Conservation (phyloP, 2,888 invertebrate genomes). For the Ormia ochracea region DNA sequence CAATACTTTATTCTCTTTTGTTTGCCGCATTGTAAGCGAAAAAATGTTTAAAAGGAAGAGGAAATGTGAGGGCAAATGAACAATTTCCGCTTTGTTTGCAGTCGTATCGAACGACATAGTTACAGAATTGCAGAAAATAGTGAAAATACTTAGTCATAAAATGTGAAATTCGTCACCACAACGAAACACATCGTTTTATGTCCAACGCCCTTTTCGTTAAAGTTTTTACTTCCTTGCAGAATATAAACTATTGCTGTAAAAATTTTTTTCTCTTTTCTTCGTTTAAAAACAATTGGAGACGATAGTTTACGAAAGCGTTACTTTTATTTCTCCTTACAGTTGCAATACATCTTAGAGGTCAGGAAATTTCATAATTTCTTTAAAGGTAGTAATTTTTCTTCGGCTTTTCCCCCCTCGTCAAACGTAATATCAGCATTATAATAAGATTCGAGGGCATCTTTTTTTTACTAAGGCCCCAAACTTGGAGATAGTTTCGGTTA, state of each 20-base stretch:
- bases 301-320: no score
- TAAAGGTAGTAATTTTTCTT: no score
- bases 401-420: no score
- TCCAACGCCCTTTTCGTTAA: conserved; percentile 31
- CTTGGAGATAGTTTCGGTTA: no score
- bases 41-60: conserved; percentile 39
- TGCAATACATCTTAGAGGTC: no score
- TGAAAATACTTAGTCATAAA: conserved; percentile 37
- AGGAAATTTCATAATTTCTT: no score
- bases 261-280: no score
- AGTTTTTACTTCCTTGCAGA: neutral
- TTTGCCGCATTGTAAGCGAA: conserved; percentile 24
- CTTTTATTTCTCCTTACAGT: no score
- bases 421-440: no score
- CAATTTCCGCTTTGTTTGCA: conserved; percentile 41
- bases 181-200: neutral
- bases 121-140: conserved; percentile 27
- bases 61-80: conserved; percentile 32
- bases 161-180: conserved; percentile 35
- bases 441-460: no score
- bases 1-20: conserved; percentile 18
- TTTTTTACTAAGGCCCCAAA: no score
- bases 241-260: neutral
- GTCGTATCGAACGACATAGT: conserved; percentile 26
- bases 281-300: no score